A percentile compares a stretch with the other conserved stretches of the same genome.
phyloP scores from a whole-genome alignment of 2,113 vertebrate species.

The Erinaceus europaeus region DNA sequence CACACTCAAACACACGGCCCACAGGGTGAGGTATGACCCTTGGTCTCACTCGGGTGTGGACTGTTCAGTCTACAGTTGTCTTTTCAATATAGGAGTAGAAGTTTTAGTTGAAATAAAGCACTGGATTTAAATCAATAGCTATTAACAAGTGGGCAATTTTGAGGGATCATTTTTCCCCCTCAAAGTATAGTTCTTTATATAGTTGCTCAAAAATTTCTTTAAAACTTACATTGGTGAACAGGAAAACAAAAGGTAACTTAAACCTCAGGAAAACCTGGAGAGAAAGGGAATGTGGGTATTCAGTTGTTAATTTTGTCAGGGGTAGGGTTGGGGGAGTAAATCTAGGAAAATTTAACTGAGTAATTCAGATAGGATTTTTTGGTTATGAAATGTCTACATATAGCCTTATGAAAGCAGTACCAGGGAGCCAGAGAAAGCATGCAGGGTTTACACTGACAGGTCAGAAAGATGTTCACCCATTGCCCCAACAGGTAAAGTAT shows the following conservation, averaged over 20 bases:
- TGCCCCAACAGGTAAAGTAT: neutral
- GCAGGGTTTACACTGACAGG: neutral
- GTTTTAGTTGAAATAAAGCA: neutral
- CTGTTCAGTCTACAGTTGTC: neutral
- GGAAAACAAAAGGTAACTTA: neutral
- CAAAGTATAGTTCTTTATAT: neutral
- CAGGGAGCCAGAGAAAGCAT: no score
- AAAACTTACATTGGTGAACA: neutral
- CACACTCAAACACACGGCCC: neutral
- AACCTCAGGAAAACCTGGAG: neutral
- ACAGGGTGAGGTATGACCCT: accelerated
- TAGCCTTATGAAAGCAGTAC: neutral
- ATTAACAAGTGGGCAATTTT: neutral
- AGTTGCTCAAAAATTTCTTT: neutral
- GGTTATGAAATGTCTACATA: neutral
- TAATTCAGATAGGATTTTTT: neutral
- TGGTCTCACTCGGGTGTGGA: neutral
- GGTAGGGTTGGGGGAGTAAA: no score
- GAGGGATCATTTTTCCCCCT: neutral
- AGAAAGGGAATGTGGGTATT: neutral
- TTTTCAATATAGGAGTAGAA: neutral
- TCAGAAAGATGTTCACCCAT: neutral
- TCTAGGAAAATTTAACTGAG: neutral
- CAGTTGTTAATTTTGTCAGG: neutral
- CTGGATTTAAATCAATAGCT: neutral